Percentiles rank a stretch among this genome's conserved stretches.
These are phyloP conservation scores for Sebastes taczanowskii DNA, from an alignment of 2,797 vertebrate genomes.

Conservation along the genomic window DNA sequence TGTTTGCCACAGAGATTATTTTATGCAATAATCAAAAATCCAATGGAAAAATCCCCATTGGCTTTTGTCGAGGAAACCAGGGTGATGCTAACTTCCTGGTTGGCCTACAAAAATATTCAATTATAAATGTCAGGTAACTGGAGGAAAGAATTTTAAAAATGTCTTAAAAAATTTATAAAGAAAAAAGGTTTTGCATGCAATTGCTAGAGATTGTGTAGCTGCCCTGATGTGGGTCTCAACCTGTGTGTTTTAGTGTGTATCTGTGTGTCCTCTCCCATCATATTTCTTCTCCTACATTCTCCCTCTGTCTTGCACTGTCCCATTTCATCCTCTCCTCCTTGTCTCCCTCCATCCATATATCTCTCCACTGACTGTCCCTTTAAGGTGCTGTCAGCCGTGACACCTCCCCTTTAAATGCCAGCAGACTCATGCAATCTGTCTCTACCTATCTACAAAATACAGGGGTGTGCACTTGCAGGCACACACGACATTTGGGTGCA, in stretches of 20 bases:
- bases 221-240: background rate
- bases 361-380: conserved; percentile 70
- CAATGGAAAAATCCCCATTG: background rate
- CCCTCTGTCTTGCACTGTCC: conserved; percentile 6
- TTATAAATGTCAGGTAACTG: background rate
- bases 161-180: background rate
- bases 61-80: background rate
- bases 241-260: background rate
- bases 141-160: background rate
- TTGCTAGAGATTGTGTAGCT: background rate
- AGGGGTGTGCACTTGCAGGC: conserved; percentile 44
- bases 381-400: conserved; percentile 70
- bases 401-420: conserved; percentile 75
- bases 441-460: conserved; percentile 68
- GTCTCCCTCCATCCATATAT: conserved; percentile 61
- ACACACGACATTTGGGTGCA: conserved; percentile 6
- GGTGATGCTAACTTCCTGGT: too few species aligned
- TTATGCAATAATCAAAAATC: background rate
- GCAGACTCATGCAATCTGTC: conserved; percentile 70
- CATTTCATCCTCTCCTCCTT: conserved; percentile 27
- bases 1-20: background rate
- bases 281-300: conserved; percentile 33
- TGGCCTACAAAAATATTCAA: background rate
- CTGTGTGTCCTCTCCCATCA: conserved; percentile 7
- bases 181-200: background rate